Evolutionary conservation across 1,140 invertebrate species (phyloP).

Genomic region (Drosophila ficusphila): DNA sequence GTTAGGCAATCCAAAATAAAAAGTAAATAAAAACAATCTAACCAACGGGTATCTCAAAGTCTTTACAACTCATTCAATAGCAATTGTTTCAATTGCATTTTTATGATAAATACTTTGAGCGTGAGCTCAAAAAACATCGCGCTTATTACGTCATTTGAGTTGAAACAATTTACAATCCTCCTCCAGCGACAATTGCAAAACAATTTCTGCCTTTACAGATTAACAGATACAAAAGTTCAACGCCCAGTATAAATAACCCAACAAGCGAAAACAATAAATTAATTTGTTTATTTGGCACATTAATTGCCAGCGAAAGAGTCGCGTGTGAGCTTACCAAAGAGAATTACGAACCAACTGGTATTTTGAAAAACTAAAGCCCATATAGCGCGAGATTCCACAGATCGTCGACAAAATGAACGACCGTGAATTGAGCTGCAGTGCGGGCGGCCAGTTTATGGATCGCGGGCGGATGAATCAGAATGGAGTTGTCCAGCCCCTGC

Average conservation of each 20-base stretch:
- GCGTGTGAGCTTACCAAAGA: conserved; percentile 49
- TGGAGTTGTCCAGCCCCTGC: conserved; percentile 91
- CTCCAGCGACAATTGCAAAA: conserved; percentile 27
- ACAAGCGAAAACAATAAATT: conserved; percentile 40
- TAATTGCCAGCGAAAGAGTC: conserved; percentile 30
- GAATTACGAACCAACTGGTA: conserved; percentile 11
- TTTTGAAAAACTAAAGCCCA: conserved; percentile 15
- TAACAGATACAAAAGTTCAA: conserved; percentile 54
- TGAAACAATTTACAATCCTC: conserved; percentile 14
- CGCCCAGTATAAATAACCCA: conserved; percentile 33
- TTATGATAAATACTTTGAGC: conserved; percentile 28
- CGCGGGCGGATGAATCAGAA: conserved; percentile 87
- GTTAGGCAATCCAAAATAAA: background rate
- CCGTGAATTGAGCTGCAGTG: conserved; percentile 76
- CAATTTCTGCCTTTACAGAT: conserved; percentile 25
- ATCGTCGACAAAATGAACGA: conserved; percentile 74
- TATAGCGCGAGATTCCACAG: conserved; percentile 14
- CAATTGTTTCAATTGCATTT: conserved; percentile 32
- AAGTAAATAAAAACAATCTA: background rate
- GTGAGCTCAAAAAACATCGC: conserved; percentile 2
- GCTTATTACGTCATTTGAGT: conserved; percentile 42
- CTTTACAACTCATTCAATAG: background rate
- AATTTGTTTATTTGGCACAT: conserved; percentile 64
- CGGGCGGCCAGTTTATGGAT: conserved; percentile 82
- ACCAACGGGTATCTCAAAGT: background rate